A percentile compares a stretch with the other conserved stretches of the same genome.
Evolutionary conservation across 53 echinoderm and acorn worm genomes (phyloP).

Genomic region (Mesocentrotus franciscanus): DNA sequence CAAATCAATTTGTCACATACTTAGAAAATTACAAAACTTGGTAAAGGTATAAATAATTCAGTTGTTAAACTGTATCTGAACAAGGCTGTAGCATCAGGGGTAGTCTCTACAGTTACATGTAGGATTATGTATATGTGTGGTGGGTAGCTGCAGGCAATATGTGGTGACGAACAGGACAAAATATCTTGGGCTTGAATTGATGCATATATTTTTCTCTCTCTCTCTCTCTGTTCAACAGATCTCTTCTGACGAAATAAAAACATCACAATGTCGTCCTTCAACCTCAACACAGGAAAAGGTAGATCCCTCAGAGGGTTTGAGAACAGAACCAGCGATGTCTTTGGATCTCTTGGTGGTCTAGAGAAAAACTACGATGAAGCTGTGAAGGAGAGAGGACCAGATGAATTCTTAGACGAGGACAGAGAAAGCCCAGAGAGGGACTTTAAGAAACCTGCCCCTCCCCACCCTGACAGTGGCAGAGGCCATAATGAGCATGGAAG

Average conservation of each 20-base stretch:
- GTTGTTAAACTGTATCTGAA: no score
- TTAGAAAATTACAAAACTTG: no score
- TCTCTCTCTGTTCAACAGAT: no score
- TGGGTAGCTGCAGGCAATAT: no score
- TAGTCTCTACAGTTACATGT: no score
- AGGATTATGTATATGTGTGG: no score
- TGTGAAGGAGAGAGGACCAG: constrained; percentile 51
- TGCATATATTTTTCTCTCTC: no score
- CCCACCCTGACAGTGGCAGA: not conserved
- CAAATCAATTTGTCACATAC: no score
- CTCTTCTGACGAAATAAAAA: not conserved
- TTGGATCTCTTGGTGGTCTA: constrained; percentile 76
- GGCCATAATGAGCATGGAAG: constrained; percentile 1
- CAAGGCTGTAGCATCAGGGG: no score
- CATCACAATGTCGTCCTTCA: constrained; percentile 20
- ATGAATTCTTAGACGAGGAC: constrained; percentile 57
- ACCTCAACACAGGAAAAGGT: constrained; percentile 32
- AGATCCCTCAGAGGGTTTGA: constrained; percentile 60
- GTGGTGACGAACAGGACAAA: no score
- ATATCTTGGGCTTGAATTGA: no score
- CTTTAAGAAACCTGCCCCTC: constrained; percentile 74
- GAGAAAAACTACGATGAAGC: constrained; percentile 74
- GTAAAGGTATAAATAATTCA: no score
- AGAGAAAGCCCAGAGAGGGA: constrained; percentile 56
- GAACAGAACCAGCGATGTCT: constrained; percentile 74